Base-by-base conservation (phyloP, 2,888 invertebrate species). In the Tetheella fluctuosa region DNA sequence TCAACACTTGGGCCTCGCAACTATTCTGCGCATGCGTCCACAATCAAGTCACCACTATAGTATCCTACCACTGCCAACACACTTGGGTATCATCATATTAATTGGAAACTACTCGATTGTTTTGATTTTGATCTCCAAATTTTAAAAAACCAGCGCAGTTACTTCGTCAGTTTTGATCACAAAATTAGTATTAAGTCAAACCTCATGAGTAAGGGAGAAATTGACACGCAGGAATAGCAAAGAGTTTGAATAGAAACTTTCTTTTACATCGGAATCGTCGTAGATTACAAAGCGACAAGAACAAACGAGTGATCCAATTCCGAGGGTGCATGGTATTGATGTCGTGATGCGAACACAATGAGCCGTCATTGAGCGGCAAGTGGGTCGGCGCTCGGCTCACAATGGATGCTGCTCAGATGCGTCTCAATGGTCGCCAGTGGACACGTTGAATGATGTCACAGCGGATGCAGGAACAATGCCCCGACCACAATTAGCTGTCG, bases 381-480 rank as follows among this genome's bases (percentile, higher is more conserved):
- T 83, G 83, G 84, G 81, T 70, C 82, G 80, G 55, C 65, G 60
- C 57, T 39, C 39, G 39, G n/a, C 63, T 65, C 69, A 86, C 85
- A 86, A 86, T 84, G 80, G 82, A 74, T 74, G 73, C 80, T 76
- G 81, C 74, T 76, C 74, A 76, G 70, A 77, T 76, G 77, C 66
- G 71, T 74, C 79, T 80, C 74, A 76, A 81, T 81, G 77, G 74
- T 61, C 69, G 67, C 63, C 67, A 64, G 62, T 67, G 70, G 67
- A 68, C 71, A 69, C 48, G n/a, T 39, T 12, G 20, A 55, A 23
- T 86, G 86, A 86, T 80, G 86, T 86, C 87, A 86, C 84, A 70
- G 75, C 84, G 87, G 87, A 86, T 83, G 81, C 76, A 77, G 81
- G 84, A 81, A 88, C 86, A 85, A 87, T 83, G 81, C 75, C 71